These are phyloP conservation scores for Orientallactaga sibirica DNA, from an alignment of 2,797 vertebrate species.

Conservation along the genomic window DNA sequence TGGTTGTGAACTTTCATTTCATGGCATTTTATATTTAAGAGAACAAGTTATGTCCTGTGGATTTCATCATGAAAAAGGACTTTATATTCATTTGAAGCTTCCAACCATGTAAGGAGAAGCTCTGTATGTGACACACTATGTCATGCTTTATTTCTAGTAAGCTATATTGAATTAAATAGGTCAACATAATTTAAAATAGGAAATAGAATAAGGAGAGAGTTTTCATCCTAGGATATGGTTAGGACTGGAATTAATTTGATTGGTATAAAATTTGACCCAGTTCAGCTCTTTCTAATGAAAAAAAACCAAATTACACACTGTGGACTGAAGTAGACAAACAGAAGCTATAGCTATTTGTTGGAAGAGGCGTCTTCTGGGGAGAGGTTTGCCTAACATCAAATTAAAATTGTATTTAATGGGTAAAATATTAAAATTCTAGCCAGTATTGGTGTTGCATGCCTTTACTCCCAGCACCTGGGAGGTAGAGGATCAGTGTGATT, in stretches of 20 bases:
- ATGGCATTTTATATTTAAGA: background rate
- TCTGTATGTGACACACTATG: background rate
- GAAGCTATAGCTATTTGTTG: background rate
- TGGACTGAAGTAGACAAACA: background rate
- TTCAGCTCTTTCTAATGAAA: background rate
- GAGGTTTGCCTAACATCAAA: background rate
- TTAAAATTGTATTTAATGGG: background rate
- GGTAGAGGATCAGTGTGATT: no score
- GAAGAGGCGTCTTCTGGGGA: no score
- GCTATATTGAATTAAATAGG: background rate
- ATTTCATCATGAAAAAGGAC: background rate
- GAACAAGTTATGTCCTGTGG: background rate
- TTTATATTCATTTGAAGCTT: background rate
- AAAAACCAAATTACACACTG: background rate
- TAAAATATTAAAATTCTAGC: background rate
- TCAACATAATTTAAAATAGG: background rate
- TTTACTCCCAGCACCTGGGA: no score
- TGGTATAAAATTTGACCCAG: background rate
- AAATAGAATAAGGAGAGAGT: background rate
- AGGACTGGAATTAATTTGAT: background rate
- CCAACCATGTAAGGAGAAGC: no score
- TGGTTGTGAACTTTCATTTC: background rate
- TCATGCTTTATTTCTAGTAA: background rate
- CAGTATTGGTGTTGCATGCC: no score
- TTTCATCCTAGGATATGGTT: background rate